Evolutionary conservation across 1,140 invertebrate genomes (phyloP).

Genomic region (Teleopsis dalmanni): DNA sequence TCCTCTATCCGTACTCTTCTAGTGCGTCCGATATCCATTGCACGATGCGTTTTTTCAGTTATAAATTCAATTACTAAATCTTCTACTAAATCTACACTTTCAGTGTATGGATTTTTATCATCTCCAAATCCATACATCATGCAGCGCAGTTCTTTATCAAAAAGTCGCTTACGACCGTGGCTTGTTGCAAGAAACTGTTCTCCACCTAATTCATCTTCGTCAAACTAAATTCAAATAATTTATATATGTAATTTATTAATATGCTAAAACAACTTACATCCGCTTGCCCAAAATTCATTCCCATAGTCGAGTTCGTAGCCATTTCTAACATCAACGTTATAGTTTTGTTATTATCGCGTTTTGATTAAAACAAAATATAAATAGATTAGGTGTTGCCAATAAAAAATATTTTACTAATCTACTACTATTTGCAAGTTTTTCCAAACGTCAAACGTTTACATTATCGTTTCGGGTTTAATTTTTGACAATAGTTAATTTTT

Average conservation of each 20-base stretch:
- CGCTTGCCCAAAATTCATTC: slow-evolving; percentile 31
- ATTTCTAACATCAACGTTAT: no score
- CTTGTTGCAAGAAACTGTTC: slow-evolving; percentile 56
- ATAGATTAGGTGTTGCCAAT: no score
- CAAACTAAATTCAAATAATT: slow-evolving; percentile 38
- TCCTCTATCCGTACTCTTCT: slow-evolving; percentile 96
- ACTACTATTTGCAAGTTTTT: no score
- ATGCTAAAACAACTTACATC: slow-evolving; percentile 19
- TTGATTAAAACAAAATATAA: no score
- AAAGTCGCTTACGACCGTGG: slow-evolving; percentile 71
- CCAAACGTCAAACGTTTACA: no score
- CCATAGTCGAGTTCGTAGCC: slow-evolving; percentile 20
- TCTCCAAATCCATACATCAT: slow-evolving; percentile 99
- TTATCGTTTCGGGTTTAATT: no score
- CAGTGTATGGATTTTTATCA: slow-evolving; percentile 97
- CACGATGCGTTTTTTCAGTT: slow-evolving; percentile 87
- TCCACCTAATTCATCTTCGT: slow-evolving; percentile 60
- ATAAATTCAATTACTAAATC: slow-evolving; percentile 98
- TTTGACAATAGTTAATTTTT: no score
- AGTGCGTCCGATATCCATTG: slow-evolving; percentile 93
- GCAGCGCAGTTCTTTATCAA: slow-evolving; percentile 87
- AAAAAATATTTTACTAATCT: no score
- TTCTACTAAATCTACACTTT: slow-evolving; percentile 95
- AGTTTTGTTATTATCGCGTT: no score
- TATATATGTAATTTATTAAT: not conserved